Evolutionary conservation across 30 jellyfish, hydroid and myxozoan species (phyloP).

Genomic region (Turritopsis rubra): DNA sequence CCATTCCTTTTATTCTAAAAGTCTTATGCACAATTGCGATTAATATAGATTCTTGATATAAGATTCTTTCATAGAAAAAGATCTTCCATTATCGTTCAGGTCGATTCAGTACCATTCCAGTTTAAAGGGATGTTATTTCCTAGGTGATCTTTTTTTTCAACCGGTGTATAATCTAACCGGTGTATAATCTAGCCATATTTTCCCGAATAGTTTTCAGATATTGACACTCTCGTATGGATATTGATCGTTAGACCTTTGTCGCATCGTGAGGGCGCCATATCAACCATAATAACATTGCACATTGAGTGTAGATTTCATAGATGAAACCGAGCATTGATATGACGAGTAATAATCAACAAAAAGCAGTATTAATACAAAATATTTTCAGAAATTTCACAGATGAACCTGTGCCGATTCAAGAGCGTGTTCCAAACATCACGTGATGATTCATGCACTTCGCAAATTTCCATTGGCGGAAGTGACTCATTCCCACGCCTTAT

Average conservation of each 20-base stretch:
- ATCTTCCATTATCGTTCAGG: background rate
- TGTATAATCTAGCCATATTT: background rate
- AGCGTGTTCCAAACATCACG: slow-evolving; percentile 14
- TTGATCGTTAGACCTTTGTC: background rate
- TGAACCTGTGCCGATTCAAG: background rate
- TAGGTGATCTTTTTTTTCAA: background rate
- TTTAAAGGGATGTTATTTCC: background rate
- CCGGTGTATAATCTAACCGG: background rate
- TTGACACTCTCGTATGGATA: background rate
- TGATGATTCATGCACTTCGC: slow-evolving; percentile 11
- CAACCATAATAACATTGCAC: background rate
- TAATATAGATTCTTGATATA: no score
- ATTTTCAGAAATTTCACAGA: slow-evolving; percentile 6
- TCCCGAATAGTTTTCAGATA: background rate
- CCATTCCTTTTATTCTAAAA: no score
- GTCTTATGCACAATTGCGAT: no score
- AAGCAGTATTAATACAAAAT: background rate
- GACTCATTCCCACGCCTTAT: background rate
- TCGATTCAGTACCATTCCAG: background rate
- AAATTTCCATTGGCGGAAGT: slow-evolving; percentile 15
- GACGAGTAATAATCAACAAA: background rate
- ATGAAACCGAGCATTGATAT: slow-evolving; percentile 3
- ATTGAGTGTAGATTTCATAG: background rate
- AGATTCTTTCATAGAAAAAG: background rate
- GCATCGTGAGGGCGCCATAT: background rate